Conservation (phyloP, 1,140 invertebrate species). For the Drosophila rhopaloa region DNA sequence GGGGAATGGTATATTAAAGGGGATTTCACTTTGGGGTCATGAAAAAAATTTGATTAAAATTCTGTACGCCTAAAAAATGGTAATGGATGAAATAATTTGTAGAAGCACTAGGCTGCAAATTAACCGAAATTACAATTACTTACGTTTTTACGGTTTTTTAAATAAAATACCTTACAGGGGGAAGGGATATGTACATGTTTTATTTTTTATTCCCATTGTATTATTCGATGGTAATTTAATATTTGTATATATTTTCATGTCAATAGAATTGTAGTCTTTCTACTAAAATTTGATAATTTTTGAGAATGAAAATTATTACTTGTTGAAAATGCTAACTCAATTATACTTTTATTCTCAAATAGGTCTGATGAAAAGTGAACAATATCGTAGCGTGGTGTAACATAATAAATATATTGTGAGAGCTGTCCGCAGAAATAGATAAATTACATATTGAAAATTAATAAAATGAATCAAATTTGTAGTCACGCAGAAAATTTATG, state of each 20-base stretch:
- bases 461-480: slow-evolving; percentile 1
- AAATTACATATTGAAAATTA: slow-evolving; percentile 14
- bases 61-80: slow-evolving; percentile 8
- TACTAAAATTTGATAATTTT: too few species aligned
- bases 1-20: slow-evolving; percentile 17
- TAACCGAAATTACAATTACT: not conserved
- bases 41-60: slow-evolving; percentile 15
- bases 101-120: not conserved
- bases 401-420: slow-evolving; percentile 4
- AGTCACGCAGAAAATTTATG: not conserved
- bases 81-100: slow-evolving; percentile 25
- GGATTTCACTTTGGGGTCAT: slow-evolving; percentile 13
- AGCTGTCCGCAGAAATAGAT: slow-evolving; percentile 8
- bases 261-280: too few species aligned
- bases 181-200: too few species aligned
- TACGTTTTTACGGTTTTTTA: not conserved
- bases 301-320: too few species aligned
- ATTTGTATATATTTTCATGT: too few species aligned
- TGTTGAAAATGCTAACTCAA: too few species aligned
- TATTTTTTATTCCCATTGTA: too few species aligned
- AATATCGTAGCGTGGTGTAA: not conserved
- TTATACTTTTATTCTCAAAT: too few species aligned
- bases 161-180: too few species aligned
- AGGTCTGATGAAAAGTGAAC: not conserved
- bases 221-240: too few species aligned